phyloP scores from a whole-genome alignment of 2,797 vertebrate species.

The Muraenolepis orangiensis region DNA sequence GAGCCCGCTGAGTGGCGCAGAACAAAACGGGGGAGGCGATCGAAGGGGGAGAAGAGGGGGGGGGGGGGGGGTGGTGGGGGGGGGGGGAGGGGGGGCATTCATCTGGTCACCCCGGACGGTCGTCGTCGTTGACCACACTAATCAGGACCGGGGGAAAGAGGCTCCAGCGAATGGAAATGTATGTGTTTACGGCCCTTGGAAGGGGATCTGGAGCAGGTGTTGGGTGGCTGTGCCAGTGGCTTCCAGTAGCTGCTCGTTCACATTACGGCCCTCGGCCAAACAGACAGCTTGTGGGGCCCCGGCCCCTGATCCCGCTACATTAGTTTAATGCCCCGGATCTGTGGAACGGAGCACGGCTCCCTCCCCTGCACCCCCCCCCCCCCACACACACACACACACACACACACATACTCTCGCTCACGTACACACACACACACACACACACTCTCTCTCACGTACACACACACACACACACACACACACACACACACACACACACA shows the following conservation, averaged over 20 bases:
- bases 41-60: too few relatives aligned
- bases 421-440: not conserved
- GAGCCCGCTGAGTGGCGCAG: too few relatives aligned
- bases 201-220: constrained; percentile 69
- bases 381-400: constrained; percentile 26
- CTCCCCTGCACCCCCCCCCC: constrained; percentile 47
- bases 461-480: too few relatives aligned
- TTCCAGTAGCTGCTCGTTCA: constrained; percentile 52
- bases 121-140: constrained; percentile 57
- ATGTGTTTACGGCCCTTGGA: constrained; percentile 65
- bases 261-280: constrained; percentile 64
- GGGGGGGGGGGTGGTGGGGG: too few relatives aligned
- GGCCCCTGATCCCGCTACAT: constrained; percentile 73
- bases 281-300: constrained; percentile 70
- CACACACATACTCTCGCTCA: not conserved
- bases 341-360: constrained; percentile 60
- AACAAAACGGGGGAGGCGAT: not conserved
- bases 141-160: constrained; percentile 59
- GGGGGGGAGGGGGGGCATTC: not conserved
- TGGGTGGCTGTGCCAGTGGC: constrained; percentile 56
- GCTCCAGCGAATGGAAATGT: constrained; percentile 53
- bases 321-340: constrained; percentile 72
- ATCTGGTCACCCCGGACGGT: constrained; percentile 47
- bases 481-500: too few relatives aligned
- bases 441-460: too few relatives aligned